phyloP scores from a whole-genome alignment of 2,797 vertebrate species.

The Perodicticus potto region DNA sequence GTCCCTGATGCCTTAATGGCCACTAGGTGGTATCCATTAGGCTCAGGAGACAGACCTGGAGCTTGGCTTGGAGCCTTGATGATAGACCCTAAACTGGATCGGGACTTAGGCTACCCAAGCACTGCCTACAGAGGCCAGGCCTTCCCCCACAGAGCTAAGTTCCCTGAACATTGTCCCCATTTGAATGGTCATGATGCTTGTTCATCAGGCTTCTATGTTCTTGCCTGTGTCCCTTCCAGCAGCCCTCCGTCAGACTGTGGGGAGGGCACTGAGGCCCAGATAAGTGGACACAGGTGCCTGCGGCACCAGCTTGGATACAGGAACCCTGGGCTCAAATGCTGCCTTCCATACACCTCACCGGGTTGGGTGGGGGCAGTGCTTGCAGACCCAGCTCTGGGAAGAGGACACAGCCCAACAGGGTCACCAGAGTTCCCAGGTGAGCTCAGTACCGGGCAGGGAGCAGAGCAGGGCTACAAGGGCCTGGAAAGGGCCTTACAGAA shows the following conservation, averaged over 20 bases:
- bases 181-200: not conserved
- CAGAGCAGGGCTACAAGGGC: not conserved
- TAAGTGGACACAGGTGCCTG: not conserved
- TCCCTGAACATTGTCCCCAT: not conserved
- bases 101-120: not conserved
- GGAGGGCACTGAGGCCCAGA: not conserved
- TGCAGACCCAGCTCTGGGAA: not conserved
- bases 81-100: rapidly evolving
- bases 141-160: not conserved
- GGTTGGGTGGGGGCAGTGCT: not conserved
- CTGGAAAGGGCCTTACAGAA: not conserved
- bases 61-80: not conserved
- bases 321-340: not conserved
- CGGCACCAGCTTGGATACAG: not conserved
- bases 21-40: not conserved
- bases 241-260: not conserved
- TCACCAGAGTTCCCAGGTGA: not conserved
- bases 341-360: not conserved
- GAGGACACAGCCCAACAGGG: not conserved
- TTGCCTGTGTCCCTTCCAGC: not conserved
- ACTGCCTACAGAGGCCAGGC: not conserved
- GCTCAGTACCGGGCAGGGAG: not conserved
- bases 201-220: not conserved
- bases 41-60: not conserved
- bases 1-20: not conserved